A percentile compares a stretch with the other conserved stretches of the same genome.
Conservation (phyloP, 2,888 invertebrate genomes). For the Stenodera caucasica region DNA sequence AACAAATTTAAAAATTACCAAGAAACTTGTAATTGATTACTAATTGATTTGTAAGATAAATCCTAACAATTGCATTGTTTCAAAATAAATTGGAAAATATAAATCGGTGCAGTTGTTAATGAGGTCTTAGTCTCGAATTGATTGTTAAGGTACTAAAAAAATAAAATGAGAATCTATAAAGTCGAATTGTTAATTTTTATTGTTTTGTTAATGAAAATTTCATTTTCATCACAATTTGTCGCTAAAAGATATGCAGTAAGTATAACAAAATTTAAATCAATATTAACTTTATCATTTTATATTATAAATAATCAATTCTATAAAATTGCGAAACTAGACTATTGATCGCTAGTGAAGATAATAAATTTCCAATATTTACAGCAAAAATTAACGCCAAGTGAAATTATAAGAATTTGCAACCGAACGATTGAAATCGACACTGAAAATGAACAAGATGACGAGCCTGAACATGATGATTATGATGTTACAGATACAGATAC, state of each 20-base stretch:
- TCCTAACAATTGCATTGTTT: neutral
- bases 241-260: neutral
- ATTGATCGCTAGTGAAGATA: too few relatives aligned
- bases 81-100: neutral
- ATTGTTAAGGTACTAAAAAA: neutral
- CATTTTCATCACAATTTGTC: neutral
- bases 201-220: neutral
- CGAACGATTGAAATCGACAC: too few relatives aligned
- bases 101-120: neutral
- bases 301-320: too few relatives aligned
- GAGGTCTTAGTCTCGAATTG: neutral
- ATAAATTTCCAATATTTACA: too few relatives aligned
- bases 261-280: neutral
- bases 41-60: neutral
- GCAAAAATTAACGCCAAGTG: too few relatives aligned
- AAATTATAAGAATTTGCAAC: too few relatives aligned
- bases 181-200: neutral
- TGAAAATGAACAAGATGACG: too few relatives aligned
- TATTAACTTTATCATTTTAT: too few relatives aligned
- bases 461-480: too few relatives aligned
- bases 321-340: too few relatives aligned
- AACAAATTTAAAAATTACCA: neutral
- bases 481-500: too few relatives aligned
- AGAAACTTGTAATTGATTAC: neutral
- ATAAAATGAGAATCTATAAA: neutral